Conservation (phyloP, 2,113 vertebrate species). For the human (Homo sapiens) region DNA sequence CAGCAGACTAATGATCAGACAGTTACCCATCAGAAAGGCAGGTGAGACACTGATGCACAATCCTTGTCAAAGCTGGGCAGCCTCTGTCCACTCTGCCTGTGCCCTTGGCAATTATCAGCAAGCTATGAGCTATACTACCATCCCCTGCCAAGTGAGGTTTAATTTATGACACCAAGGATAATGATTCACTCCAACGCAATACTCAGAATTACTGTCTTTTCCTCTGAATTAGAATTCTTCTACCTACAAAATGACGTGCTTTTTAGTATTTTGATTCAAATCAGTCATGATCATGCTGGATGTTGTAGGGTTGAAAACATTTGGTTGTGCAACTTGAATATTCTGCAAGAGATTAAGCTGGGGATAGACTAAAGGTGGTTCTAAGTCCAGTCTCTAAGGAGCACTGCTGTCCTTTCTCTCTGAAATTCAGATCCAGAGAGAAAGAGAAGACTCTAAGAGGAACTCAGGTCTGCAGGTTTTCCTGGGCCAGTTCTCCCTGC, state of each 20-base stretch:
- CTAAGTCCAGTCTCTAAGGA: not conserved
- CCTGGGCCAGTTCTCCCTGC: not conserved
- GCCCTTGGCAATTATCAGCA: not conserved
- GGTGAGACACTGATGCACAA: rapidly evolving
- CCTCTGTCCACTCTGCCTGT: not conserved
- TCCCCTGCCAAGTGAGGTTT: rapidly evolving
- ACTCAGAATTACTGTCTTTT: conserved; percentile 24
- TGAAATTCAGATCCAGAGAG: not conserved
- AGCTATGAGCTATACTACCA: not conserved
- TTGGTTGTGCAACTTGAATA: not conserved
- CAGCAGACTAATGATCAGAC: not conserved
- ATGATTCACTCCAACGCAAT: not conserved
- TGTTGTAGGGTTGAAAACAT: not conserved
- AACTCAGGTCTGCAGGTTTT: not conserved
- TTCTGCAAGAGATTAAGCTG: not conserved
- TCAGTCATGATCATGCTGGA: not conserved
- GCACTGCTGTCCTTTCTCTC: not conserved
- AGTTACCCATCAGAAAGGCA: not conserved
- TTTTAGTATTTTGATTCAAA: conserved; percentile 60
- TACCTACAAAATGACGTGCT: not conserved
- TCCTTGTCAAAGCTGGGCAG: not conserved
- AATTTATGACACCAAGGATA: conserved; percentile 38
- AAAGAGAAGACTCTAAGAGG: not conserved
- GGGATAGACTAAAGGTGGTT: not conserved
- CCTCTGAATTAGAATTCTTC: conserved; percentile 9